Evolutionary conservation across 2,113 vertebrate genomes (phyloP).

Genomic region (Hylia prasina): DNA sequence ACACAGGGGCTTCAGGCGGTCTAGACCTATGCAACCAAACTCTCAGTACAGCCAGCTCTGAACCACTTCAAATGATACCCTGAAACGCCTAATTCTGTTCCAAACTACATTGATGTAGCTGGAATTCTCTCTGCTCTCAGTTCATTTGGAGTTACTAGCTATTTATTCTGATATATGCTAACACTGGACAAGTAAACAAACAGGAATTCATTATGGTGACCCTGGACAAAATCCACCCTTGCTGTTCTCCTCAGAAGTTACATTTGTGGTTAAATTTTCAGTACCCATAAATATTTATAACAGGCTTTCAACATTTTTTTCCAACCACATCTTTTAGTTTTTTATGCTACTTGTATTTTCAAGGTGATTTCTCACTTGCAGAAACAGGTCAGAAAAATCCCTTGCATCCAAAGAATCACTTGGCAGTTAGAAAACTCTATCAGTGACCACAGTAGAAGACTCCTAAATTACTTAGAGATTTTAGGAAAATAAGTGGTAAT

Average conservation of each 20-base stretch:
- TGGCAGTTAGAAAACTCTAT: background rate
- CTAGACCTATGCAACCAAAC: background rate
- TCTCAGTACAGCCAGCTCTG: background rate
- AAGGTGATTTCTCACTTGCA: conserved; percentile 9
- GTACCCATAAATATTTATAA: background rate
- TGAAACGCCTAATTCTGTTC: background rate
- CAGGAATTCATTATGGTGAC: background rate
- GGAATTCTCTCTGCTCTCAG: background rate
- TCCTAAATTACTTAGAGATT: background rate
- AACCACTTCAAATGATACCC: background rate
- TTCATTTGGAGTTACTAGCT: background rate
- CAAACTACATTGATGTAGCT: background rate
- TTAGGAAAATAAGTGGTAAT: background rate
- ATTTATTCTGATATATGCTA: background rate
- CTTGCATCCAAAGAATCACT: background rate
- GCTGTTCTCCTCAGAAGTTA: background rate
- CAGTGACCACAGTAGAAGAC: background rate
- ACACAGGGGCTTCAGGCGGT: background rate
- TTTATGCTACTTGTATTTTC: background rate
- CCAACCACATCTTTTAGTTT: background rate
- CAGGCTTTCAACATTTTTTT: background rate
- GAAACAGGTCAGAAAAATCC: background rate
- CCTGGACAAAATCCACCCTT: background rate
- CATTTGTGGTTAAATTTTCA: background rate
- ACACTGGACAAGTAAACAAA: background rate